Evolutionary conservation across 30 jellyfish, hydroid and myxozoan species (phyloP).

Genomic region (Phacellophora camtschatica): DNA sequence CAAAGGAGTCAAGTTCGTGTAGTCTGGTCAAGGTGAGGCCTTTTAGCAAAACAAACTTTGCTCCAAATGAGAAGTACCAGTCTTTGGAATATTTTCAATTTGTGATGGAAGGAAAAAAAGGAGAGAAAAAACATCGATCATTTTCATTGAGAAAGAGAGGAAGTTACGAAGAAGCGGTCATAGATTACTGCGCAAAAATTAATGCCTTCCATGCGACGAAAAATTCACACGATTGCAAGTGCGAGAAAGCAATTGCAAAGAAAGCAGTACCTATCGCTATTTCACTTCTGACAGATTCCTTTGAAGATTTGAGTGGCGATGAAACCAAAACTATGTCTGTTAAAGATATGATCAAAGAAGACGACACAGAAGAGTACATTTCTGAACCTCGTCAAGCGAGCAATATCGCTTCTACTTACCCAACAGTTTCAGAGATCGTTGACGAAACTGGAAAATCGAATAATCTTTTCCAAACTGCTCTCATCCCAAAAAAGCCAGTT

Average conservation of each 20-base stretch:
- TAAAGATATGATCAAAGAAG: too few relatives aligned
- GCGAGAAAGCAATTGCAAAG: not conserved
- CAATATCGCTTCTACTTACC: not conserved
- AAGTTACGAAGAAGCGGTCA: not conserved
- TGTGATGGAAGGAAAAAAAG: not conserved
- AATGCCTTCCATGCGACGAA: not conserved
- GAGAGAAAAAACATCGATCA: not conserved
- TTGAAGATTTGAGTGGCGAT: not conserved
- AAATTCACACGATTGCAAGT: not conserved
- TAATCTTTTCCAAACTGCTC: too few relatives aligned
- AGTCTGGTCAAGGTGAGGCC: not conserved
- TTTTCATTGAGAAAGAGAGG: too few relatives aligned
- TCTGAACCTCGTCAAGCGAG: not conserved
- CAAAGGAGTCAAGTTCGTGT: not conserved
- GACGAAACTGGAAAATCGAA: too few relatives aligned
- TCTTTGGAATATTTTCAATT: not conserved
- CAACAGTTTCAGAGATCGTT: not conserved
- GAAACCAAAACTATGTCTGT: not conserved
- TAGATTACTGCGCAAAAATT: not conserved
- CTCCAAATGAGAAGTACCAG: not conserved
- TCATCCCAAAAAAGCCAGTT: too few relatives aligned
- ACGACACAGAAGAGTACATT: too few relatives aligned
- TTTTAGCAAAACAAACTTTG: not conserved
- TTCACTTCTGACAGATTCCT: not conserved
- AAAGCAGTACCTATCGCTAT: too few relatives aligned